Base-by-base conservation (phyloP, 2,888 invertebrate genomes). In the Yponomeuta evonymella region DNA sequence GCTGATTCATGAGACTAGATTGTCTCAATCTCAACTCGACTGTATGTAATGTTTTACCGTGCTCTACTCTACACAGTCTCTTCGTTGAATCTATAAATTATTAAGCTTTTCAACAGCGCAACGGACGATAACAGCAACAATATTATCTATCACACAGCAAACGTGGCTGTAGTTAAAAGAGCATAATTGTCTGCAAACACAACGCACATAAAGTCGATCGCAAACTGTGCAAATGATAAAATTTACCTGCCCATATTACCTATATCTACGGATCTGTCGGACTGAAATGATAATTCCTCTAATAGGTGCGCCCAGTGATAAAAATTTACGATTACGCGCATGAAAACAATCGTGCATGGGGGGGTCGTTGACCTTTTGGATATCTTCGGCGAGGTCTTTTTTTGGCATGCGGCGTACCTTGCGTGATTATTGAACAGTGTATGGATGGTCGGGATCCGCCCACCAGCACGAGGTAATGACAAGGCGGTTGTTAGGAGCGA, bases 401-500 rank as follows among this genome's bases (percentile, higher is more conserved):
- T 29, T 65, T 6, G 43, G 43, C 43, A 43, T 43, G 43, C 43
- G 8, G 43, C 43, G 6, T 43, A 43, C 43, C 9, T 11, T 6
- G 12, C 29, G 33, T 65, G 65, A 29, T 65, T 63, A n/a, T 12
- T 65, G 65, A 65, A 65, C 29, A 65, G 65, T 65, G 33, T 11
- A 30, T 65, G 30, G 30, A 30, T 65, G 30, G 30, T 65, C 29
- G 29, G 23, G 23, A 1, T 29, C 65, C 65, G 33, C 65, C 65
- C 30, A 65, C 63, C 65, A 65, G 65, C 29, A 33, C 65, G 30
- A 65, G 65, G 65, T 65, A 65, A 29, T 65, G 65, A 65, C 65
- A 29, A 65, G 65, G 65, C 65, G 29, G 65, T 29, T 64, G 51
- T 12, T 58, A 72, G 72, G 69, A 72, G 74, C 70, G 73, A 71